phyloP scores from a whole-genome alignment of 2,888 invertebrate species.

The Drepanosiphum platanoidis region DNA sequence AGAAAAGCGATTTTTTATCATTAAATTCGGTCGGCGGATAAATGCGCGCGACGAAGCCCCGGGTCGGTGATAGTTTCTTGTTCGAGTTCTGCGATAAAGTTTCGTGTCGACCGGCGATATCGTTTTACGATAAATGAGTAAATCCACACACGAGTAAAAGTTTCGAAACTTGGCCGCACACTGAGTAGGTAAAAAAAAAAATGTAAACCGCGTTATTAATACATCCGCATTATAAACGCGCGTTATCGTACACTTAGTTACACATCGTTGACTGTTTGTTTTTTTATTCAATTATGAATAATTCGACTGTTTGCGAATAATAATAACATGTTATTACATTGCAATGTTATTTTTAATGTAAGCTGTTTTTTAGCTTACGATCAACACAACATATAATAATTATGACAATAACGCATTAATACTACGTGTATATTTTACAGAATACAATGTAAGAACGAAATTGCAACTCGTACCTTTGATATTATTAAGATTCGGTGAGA shows the following conservation, averaged over 20 bases:
- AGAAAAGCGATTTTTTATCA: conserved; percentile 11
- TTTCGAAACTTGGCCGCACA: not conserved
- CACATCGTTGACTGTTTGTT: too few relatives aligned
- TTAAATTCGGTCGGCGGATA: conserved; percentile 25
- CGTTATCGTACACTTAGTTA: not conserved
- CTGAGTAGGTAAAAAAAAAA: not conserved
- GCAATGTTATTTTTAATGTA: too few relatives aligned
- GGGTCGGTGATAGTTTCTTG: conserved; percentile 36
- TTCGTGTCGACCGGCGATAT: conserved; percentile 3
- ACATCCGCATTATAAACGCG: not conserved
- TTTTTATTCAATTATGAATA: too few relatives aligned
- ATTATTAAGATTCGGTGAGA: too few relatives aligned
- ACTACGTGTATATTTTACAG: too few relatives aligned
- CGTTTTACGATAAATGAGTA: conserved; percentile 11
- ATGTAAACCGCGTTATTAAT: not conserved
- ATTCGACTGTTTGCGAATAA: too few relatives aligned
- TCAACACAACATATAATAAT: too few relatives aligned
- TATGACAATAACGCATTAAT: too few relatives aligned
- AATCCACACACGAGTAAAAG: conserved; percentile 32
- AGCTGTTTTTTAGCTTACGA: too few relatives aligned
- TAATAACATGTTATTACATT: too few relatives aligned
- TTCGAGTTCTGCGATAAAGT: not conserved
- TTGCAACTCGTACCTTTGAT: too few relatives aligned
- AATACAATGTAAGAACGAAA: too few relatives aligned
- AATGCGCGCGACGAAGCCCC: not conserved